Percentiles rank a stretch among this genome's conserved stretches.
These are phyloP conservation scores for Holacanthella duospinosa DNA, from an alignment of 2,888 invertebrate genomes.

Conservation along the genomic window DNA sequence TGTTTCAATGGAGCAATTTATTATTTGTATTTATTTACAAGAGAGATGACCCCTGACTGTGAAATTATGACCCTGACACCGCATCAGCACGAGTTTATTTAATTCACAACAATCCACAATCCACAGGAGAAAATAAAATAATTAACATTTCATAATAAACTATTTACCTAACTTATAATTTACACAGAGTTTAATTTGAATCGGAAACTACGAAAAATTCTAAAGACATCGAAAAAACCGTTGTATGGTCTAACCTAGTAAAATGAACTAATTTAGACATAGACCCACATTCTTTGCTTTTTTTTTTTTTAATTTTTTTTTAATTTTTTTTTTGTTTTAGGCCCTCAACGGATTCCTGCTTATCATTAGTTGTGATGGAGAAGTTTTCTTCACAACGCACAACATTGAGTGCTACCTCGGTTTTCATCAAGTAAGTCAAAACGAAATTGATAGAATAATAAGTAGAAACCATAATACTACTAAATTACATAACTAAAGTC, in stretches of 20 bases:
- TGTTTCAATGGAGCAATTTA: too few species aligned
- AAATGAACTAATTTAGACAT: too few species aligned
- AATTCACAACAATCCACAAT: not conserved
- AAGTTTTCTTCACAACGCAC: conserved; percentile 98
- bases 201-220: too few species aligned
- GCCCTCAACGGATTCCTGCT: conserved; percentile 98
- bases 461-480: too few species aligned
- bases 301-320: not conserved
- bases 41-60: conserved; percentile 16
- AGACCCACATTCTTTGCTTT: not conserved
- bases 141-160: not conserved
- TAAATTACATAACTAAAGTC: too few species aligned
- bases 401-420: conserved; percentile 99
- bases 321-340: conserved; percentile 47
- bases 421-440: conserved; percentile 86
- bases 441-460: not conserved
- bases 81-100: not conserved
- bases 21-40: too few species aligned
- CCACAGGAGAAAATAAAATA: not conserved
- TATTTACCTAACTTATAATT: too few species aligned
- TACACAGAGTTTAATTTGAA: too few species aligned
- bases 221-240: too few species aligned
- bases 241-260: too few species aligned
- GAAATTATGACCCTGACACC: conserved; percentile 16
- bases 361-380: conserved; percentile 96